Evolutionary conservation across 2,113 vertebrate species (phyloP).

Genomic region (Podilymbus podiceps): DNA sequence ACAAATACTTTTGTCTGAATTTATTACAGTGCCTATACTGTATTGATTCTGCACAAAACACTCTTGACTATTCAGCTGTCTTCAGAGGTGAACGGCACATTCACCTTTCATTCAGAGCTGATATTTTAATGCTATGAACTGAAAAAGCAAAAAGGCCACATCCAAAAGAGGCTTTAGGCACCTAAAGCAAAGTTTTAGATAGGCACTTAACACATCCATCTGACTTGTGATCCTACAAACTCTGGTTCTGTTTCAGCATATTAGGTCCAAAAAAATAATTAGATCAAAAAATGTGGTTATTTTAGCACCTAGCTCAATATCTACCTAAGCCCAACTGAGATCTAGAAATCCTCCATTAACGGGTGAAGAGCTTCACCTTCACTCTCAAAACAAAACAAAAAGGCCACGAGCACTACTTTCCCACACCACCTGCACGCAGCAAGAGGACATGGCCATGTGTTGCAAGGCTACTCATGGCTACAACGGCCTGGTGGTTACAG

Average conservation of each 20-base stretch:
- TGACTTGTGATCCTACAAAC: neutral
- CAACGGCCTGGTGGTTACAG: neutral
- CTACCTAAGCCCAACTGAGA: neutral
- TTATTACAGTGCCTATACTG: neutral
- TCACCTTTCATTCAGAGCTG: neutral
- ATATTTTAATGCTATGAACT: neutral
- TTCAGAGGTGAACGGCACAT: neutral
- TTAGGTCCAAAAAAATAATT: neutral
- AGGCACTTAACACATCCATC: neutral
- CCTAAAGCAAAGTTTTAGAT: neutral
- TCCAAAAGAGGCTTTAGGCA: neutral
- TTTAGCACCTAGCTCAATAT: neutral
- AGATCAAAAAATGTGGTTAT: neutral
- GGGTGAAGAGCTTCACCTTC: neutral
- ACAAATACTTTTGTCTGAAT: neutral
- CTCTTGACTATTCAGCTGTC: neutral
- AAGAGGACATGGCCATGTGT: neutral
- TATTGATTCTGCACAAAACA: neutral
- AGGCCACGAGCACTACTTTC: neutral
- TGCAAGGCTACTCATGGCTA: neutral
- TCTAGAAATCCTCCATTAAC: neutral
- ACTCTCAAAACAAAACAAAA: neutral
- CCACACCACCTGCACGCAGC: neutral
- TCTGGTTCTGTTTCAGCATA: neutral
- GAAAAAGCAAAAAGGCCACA: neutral